Evolutionary conservation across 1,140 invertebrate species (phyloP), one percentile per base, ranked within the genome.

Genomic region (Capitella teleta): DNA sequence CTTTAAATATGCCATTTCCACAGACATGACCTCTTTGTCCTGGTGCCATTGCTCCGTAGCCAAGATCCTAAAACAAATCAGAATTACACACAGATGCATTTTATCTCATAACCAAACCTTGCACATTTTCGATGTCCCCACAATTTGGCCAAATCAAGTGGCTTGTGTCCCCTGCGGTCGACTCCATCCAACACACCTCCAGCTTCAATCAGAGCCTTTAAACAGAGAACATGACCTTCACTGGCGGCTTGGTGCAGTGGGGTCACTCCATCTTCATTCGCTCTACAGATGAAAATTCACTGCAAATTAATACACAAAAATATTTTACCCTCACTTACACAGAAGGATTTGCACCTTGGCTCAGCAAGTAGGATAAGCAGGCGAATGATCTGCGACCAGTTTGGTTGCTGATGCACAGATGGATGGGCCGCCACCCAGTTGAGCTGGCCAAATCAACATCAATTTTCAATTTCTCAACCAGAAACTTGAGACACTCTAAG

Each of bases 71-170:
- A 50, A 51, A 41, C 5, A 52, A 19, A 28, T 47, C 26, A 49
- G 5, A 30, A 45, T 28, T 21, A 49, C 19, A 8, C 19, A 3
- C 21, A 19, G 40, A 41, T 41, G 12, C 8, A 10, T 12, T 41
- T 19, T 41, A 41, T 10, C 10, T n/a, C 12, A n/a, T 14, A 42
- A 42, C 19, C 10, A n/a, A 42, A 72, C 68, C 68, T 70, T 19
- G 68, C 70, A 68, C 70, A 71, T 54, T 67, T 65, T 37, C 63
- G 58, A 49, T 72, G 67, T 8, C 67, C 66, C 70, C 70, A 72
- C 0, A 72, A 51, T 57, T 71, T 71, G 16, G 70, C 68, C 5
- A 72, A 51, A 55, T 71, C 68, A 18, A 72, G 55, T 5, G 70
- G 68, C 10, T 59, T 62, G 51, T 71, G 65, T 3, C 63, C 64